A percentile compares a stretch with the other conserved stretches of the same genome.
Conservation (phyloP, 2,888 invertebrate genomes). For the Strigamia crassipes region DNA sequence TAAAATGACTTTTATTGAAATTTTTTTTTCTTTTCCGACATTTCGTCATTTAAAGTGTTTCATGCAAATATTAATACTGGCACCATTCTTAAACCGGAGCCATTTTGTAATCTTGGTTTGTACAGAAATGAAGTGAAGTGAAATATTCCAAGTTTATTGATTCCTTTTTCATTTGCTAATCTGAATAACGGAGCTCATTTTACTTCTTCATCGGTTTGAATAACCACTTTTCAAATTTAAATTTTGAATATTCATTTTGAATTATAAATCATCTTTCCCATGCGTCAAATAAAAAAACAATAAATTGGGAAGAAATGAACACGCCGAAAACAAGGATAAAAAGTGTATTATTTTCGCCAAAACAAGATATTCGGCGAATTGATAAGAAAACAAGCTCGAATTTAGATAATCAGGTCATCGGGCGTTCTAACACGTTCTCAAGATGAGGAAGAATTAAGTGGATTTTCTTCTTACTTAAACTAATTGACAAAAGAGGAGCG, state of each 20-base stretch:
- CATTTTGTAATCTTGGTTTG: slow-evolving; percentile 32
- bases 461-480: slow-evolving; percentile 37
- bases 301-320: not conserved
- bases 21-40: not conserved
- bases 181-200: not conserved
- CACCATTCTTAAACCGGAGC: not conserved
- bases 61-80: not conserved
- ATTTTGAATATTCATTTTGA: slow-evolving; percentile 21
- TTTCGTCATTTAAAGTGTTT: not conserved
- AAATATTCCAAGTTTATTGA: slow-evolving; percentile 26
- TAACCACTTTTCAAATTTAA: slow-evolving; percentile 24
- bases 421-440: slow-evolving; percentile 14
- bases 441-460: slow-evolving; percentile 13
- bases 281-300: not conserved
- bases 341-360: not conserved
- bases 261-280: slow-evolving; percentile 16
- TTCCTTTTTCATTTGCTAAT: slow-evolving; percentile 20
- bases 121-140: slow-evolving; percentile 3
- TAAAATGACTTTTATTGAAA: slow-evolving; percentile 2
- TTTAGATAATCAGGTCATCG: slow-evolving; percentile 37
- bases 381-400: slow-evolving; percentile 12
- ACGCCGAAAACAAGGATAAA: not conserved
- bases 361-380: not conserved
- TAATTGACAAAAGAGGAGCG: slow-evolving; percentile 28
- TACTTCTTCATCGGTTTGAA: not conserved